These are phyloP conservation scores for Helogale parvula DNA, from an alignment of 2,113 vertebrate genomes.

Conservation along the genomic window DNA sequence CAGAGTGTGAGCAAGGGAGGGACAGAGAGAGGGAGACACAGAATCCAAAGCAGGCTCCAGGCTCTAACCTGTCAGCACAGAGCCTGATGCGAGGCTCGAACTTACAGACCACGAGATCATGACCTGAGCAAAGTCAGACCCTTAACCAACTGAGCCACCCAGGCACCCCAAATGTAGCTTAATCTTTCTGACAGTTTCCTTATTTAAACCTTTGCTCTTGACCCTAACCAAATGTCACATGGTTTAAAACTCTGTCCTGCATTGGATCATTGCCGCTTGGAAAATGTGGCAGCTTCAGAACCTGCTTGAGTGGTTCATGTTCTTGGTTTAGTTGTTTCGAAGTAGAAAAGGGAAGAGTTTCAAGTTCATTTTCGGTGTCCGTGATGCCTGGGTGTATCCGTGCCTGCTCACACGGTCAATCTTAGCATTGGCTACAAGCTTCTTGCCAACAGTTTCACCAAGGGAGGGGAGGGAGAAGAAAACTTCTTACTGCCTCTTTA, in stretches of 20 bases:
- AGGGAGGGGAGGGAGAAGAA: not conserved
- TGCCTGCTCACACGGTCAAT: not conserved
- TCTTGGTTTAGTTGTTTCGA: slow-evolving; percentile 30
- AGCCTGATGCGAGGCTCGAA: too few relatives aligned
- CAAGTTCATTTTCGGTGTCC: not conserved
- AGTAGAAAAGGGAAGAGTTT: not conserved
- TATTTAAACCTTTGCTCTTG: slow-evolving; percentile 4
- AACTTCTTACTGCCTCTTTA: not conserved
- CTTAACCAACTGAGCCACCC: too few relatives aligned
- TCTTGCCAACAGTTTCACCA: not conserved
- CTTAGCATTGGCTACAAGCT: not conserved
- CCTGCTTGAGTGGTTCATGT: slow-evolving; percentile 72
- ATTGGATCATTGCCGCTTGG: slow-evolving; percentile 18
- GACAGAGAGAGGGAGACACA: too few relatives aligned
- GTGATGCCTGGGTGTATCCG: not conserved
- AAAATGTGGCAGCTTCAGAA: not conserved
- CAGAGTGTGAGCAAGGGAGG: too few relatives aligned
- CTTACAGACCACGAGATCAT: too few relatives aligned
- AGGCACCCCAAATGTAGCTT: not conserved
- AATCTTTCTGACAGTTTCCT: not conserved
- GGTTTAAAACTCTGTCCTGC: not conserved
- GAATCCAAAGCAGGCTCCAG: too few relatives aligned
- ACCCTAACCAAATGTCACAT: not conserved
- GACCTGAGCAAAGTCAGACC: too few relatives aligned
- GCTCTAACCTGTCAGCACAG: too few relatives aligned